Evolutionary conservation across 2,888 invertebrate species (phyloP).

Genomic region (Capitulum mitella): DNA sequence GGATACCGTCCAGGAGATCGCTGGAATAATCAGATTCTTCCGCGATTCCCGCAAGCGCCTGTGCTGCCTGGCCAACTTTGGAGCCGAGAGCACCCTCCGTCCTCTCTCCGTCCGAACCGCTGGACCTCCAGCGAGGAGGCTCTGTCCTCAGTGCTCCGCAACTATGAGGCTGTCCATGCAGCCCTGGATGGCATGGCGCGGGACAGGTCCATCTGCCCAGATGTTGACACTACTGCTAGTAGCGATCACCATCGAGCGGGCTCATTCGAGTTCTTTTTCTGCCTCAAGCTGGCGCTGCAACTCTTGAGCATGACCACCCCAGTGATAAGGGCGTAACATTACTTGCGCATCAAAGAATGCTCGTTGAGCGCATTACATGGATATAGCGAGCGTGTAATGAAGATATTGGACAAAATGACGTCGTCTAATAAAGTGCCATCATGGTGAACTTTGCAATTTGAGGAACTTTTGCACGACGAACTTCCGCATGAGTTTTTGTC

Average conservation of each 20-base stretch:
- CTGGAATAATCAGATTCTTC: neutral
- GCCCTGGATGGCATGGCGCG: neutral
- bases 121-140: slow-evolving; percentile 1
- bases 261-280: neutral
- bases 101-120: neutral
- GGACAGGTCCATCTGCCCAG: neutral
- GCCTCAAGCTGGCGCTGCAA: neutral
- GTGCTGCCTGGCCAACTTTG: neutral
- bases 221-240: neutral
- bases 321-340: neutral
- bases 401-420: too few species aligned
- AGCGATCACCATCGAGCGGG: neutral
- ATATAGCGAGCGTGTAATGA: too few species aligned
- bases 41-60: neutral
- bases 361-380: too few species aligned
- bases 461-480: too few species aligned
- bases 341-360: too few species aligned
- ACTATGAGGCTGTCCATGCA: neutral
- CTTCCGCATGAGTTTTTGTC: too few species aligned
- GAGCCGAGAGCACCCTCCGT: neutral
- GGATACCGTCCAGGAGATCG: neutral
- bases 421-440: too few species aligned
- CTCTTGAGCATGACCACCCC: neutral
- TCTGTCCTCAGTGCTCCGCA: neutral
- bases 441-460: too few species aligned